Conservation (phyloP, 2,888 invertebrate genomes). For the Scaptomyza tumidula region DNA sequence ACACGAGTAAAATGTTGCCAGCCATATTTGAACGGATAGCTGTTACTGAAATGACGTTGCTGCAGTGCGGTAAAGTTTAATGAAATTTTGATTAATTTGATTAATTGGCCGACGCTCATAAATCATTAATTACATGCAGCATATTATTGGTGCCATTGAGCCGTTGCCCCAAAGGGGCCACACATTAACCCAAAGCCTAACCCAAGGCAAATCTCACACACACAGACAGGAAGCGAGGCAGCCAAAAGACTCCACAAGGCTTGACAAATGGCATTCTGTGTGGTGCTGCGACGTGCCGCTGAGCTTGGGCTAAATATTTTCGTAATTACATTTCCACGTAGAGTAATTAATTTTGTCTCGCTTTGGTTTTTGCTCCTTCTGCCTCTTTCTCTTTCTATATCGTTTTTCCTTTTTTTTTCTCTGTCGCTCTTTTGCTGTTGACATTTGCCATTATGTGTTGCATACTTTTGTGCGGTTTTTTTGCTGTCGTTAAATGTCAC, state of each 20-base stretch:
- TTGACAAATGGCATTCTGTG: constrained; percentile 79
- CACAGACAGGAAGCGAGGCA: constrained; percentile 5
- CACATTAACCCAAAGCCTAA: constrained; percentile 50
- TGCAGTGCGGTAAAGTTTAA: constrained; percentile 75
- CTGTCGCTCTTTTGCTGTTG: constrained; percentile 57
- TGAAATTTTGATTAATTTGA: constrained; percentile 80
- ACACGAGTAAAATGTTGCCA: constrained; percentile 1
- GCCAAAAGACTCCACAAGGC: constrained; percentile 29
- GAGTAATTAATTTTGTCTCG: constrained; percentile 84
- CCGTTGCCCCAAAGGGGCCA: constrained; percentile 13
- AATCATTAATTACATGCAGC: constrained; percentile 79
- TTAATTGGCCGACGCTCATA: constrained; percentile 77
- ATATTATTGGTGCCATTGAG: constrained; percentile 67
- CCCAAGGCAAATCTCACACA: constrained; percentile 52
- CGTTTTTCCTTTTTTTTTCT: no score
- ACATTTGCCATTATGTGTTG: constrained; percentile 78
- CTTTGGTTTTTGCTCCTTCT: constrained; percentile 58
- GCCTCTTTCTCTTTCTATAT: neutral
- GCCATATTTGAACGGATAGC: neutral
- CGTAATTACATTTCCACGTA: constrained; percentile 84
- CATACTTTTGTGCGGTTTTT: constrained; percentile 70
- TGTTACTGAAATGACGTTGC: constrained; percentile 51
- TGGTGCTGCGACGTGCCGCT: constrained; percentile 68
- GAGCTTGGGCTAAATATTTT: constrained; percentile 82
- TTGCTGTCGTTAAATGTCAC: constrained; percentile 63